These are phyloP conservation scores for Delphinapterus leucas DNA, from an alignment of 2,113 vertebrate species.

Conservation along the genomic window DNA sequence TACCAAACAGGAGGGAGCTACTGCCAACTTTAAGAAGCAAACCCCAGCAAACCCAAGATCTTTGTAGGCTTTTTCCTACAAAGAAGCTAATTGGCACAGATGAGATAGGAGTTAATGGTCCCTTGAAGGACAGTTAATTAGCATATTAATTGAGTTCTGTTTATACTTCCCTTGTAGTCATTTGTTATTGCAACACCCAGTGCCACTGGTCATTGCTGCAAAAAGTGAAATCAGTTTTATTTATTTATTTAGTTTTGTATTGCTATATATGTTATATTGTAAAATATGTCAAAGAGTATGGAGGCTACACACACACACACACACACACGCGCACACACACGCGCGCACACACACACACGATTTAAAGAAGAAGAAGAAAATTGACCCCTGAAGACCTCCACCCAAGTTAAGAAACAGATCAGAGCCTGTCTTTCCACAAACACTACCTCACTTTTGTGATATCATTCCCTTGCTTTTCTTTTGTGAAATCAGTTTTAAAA, in stretches of 20 bases:
- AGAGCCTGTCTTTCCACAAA: too few species aligned
- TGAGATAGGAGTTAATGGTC: constrained; percentile 67
- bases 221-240: constrained; percentile 56
- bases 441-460: too few species aligned
- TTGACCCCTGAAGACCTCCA: too few species aligned
- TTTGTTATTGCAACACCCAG: constrained; percentile 60
- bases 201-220: constrained; percentile 67
- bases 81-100: constrained; percentile 64
- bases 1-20: not conserved
- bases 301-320: too few species aligned
- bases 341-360: too few species aligned
- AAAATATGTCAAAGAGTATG: too few species aligned
- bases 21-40: constrained; percentile 40
- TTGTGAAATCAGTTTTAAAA: constrained; percentile 58
- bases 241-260: too few species aligned
- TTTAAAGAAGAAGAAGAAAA: too few species aligned
- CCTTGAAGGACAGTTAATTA: constrained; percentile 66
- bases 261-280: too few species aligned
- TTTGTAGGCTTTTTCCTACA: constrained; percentile 47
- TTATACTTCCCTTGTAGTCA: constrained; percentile 57
- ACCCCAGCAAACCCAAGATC: constrained; percentile 38
- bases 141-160: constrained; percentile 70
- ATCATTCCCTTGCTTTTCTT: too few species aligned
- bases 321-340: too few species aligned
- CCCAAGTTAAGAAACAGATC: too few species aligned